phyloP scores from a whole-genome alignment of 2,888 invertebrate genomes.

The Alsophila aescularia region DNA sequence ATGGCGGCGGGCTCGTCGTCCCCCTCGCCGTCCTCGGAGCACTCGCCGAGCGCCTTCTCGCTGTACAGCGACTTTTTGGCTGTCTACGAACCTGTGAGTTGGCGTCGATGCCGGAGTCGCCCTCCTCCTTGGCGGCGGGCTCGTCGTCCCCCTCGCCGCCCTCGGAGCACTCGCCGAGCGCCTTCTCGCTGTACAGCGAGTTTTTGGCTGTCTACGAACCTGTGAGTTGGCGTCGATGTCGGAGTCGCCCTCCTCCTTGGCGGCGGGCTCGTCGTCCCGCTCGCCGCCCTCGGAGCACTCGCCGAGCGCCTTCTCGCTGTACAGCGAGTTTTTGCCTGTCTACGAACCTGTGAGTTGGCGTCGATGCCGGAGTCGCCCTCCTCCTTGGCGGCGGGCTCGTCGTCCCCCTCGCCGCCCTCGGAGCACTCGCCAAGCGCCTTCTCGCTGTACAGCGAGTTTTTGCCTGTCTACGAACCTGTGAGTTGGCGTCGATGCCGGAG shows the following conservation, averaged over 20 bases:
- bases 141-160: slow-evolving; percentile 80
- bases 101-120: slow-evolving; percentile 95
- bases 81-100: slow-evolving; percentile 92
- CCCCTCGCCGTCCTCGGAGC: slow-evolving; percentile 83
- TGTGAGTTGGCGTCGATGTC: slow-evolving; percentile 95
- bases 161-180: too few species aligned
- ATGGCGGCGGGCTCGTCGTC: slow-evolving; percentile 81
- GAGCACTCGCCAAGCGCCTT: slow-evolving; percentile 87
- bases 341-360: slow-evolving; percentile 92
- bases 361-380: slow-evolving; percentile 96
- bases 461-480: too few species aligned
- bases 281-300: slow-evolving; percentile 85
- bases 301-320: slow-evolving; percentile 88
- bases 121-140: slow-evolving; percentile 88
- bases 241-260: slow-evolving; percentile 93
- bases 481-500: slow-evolving; percentile 95
- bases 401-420: slow-evolving; percentile 78
- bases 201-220: too few species aligned
- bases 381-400: slow-evolving; percentile 85
- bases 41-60: slow-evolving; percentile 88
- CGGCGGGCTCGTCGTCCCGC: slow-evolving; percentile 72
- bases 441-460: too few species aligned
- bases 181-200: too few species aligned
- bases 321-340: too few species aligned
- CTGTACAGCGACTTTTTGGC: slow-evolving; percentile 88